phyloP scores from a whole-genome alignment of 2,888 invertebrate species.

The Cheilosia pagana region DNA sequence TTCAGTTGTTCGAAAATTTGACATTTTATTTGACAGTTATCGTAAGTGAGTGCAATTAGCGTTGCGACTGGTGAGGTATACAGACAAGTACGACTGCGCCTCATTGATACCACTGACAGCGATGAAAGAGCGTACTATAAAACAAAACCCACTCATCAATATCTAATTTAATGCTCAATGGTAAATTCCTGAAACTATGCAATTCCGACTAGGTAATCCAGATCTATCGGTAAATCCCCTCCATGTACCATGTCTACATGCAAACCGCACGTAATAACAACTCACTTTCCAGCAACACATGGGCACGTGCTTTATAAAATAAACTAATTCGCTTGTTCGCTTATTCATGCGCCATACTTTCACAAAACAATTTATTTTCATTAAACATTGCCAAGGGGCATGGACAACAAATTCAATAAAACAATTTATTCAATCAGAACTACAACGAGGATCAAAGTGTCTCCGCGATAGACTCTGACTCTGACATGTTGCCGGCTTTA shows the following conservation, averaged over 20 bases:
- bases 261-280: neutral
- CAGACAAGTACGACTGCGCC: too few species aligned
- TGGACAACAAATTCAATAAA: slow-evolving; percentile 57
- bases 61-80: too few species aligned
- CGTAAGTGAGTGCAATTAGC: too few species aligned
- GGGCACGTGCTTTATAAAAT: slow-evolving; percentile 25
- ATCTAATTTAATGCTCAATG: neutral
- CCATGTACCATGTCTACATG: neutral
- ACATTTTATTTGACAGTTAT: too few species aligned
- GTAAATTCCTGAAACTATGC: neutral
- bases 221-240: neutral
- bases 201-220: neutral
- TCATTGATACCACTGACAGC: neutral
- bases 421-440: slow-evolving; percentile 57
- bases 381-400: slow-evolving; percentile 4
- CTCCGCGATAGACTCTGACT: neutral
- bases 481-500: neutral
- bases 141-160: neutral
- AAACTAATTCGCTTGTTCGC: slow-evolving; percentile 34
- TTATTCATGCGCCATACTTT: neutral
- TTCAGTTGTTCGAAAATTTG: too few species aligned
- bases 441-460: slow-evolving; percentile 43
- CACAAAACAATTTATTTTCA: slow-evolving; percentile 42
- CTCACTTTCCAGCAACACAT: neutral
- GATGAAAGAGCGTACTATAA: too few species aligned